Evolutionary conservation across 2,113 vertebrate genomes (phyloP).

Genomic region (Nothoprocta perdicaria): DNA sequence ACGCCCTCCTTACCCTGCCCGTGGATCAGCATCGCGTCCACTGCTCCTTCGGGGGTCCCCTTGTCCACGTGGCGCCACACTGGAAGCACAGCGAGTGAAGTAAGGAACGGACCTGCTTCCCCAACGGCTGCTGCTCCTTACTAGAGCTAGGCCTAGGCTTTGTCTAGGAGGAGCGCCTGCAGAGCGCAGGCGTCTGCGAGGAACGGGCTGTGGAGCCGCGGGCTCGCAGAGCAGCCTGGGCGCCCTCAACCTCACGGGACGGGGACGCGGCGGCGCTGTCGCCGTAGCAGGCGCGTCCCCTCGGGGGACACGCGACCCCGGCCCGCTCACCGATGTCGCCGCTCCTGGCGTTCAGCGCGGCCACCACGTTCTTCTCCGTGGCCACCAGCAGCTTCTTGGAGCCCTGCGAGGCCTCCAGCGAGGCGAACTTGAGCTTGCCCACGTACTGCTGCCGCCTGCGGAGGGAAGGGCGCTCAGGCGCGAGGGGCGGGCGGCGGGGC

Average conservation of each 20-base stretch:
- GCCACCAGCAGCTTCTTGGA: slow-evolving; percentile 92
- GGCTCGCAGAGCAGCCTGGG: fast-evolving
- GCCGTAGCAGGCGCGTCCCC: fast-evolving
- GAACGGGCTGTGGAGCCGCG: fast-evolving
- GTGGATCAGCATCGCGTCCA: slow-evolving; percentile 87
- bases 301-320: no score
- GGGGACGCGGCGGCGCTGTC: fast-evolving
- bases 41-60: slow-evolving; percentile 84
- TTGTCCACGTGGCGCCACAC: slow-evolving; percentile 97
- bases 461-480: neutral
- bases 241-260: fast-evolving
- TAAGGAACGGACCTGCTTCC: fast-evolving
- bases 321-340: slow-evolving; percentile 91
- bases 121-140: fast-evolving
- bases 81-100: neutral
- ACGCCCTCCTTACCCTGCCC: slow-evolving; percentile 84
- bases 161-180: fast-evolving
- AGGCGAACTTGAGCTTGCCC: slow-evolving; percentile 91
- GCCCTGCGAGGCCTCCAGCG: slow-evolving; percentile 87
- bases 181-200: neutral
- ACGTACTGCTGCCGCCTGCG: slow-evolving; percentile 94
- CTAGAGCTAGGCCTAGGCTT: fast-evolving
- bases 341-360: slow-evolving; percentile 89
- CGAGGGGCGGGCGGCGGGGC: no score
- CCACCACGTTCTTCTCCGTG: slow-evolving; percentile 93